Evolutionary conservation across 2,797 vertebrate species (phyloP).

Genomic region (Sebastes nivosus): DNA sequence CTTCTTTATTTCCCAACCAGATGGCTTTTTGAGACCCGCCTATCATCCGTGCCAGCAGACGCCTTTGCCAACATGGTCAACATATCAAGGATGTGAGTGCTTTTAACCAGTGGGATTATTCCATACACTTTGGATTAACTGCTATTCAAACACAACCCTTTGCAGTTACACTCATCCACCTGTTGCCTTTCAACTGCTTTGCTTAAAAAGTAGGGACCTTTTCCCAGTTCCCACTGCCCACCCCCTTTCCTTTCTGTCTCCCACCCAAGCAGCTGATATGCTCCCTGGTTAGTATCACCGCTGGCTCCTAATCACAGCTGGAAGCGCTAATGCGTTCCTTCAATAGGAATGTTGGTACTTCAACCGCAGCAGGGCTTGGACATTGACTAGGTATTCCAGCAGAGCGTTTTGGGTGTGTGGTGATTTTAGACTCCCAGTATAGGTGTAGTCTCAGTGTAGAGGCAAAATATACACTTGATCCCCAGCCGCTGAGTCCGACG

Average conservation of each 20-base stretch:
- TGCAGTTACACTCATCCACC: constrained; percentile 33
- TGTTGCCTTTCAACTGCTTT: constrained; percentile 33
- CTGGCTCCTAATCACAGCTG: constrained; percentile 68
- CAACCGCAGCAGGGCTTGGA: constrained; percentile 58
- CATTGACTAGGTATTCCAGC: constrained; percentile 44
- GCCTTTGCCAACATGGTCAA: constrained; percentile 91
- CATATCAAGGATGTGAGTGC: constrained; percentile 95
- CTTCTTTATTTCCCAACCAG: constrained; percentile 72
- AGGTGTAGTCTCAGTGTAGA: constrained; percentile 35
- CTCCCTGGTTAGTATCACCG: constrained; percentile 68
- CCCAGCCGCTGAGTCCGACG: constrained; percentile 14
- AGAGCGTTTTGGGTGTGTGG: constrained; percentile 39
- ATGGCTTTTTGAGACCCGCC: constrained; percentile 90
- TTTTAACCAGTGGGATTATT: neutral
- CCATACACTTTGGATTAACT: constrained; percentile 2
- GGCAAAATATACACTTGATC: constrained; percentile 66
- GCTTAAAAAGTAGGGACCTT: neutral
- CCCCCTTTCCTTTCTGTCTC: constrained; percentile 23
- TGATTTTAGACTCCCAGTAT: constrained; percentile 45
- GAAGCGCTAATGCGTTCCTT: constrained; percentile 67
- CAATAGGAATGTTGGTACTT: constrained; percentile 63
- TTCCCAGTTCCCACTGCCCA: constrained; percentile 3
- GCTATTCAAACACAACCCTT: neutral
- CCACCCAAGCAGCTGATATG: constrained; percentile 52
- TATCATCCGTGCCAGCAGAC: constrained; percentile 84